Evolutionary conservation across 2,797 vertebrate genomes (phyloP), one percentile per base, ranked within the genome.

Genomic region (Euthynnus affinis): DNA sequence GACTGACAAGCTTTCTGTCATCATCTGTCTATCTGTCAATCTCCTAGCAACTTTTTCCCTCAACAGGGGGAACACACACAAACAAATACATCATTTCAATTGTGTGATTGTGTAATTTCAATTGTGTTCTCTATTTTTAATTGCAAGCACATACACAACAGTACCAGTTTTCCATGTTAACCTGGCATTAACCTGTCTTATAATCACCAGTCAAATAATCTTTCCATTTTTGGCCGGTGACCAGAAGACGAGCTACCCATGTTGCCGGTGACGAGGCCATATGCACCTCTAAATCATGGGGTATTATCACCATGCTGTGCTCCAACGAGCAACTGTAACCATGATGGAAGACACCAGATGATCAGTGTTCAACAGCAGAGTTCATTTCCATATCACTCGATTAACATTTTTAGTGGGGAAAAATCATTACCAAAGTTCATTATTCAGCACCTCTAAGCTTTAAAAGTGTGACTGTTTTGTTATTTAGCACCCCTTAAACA

Each of bases 261-360:
- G 0, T 83, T 0, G 76, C 56, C 32, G n/a, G 68, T 55, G 72
- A 88, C 51, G 10, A 77, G 84, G 84, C 87, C 90, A 92, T 92
- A 91, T 92, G 91, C 76, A 90, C 78, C 86, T 76, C 88, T 93
- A 91, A 94, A 92, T 92, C 92, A 92, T 84, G 81, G 44, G 34
- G 83, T 73, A 83, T 84, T 83, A 87, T 87, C 86, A 58, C 80
- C 87, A 80, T 6, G 80, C 87, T 85, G 90, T 72, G 88, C 88
- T 83, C 84, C 87, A 76, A 85, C 61, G 71, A 85, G 82, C 88
- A 68, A 77, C 86, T 78, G 74, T 90, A 90, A 92, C 84, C 79
- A 82, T 90, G 89, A 91, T 87, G 83, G 87, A 92, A 83, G 87
- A 90, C 89, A 73, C 89, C 89, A 88, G 86, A 86, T 87, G 88